phyloP scores from a whole-genome alignment of 2,113 vertebrate species.

The Coregonus clupeaformis region DNA sequence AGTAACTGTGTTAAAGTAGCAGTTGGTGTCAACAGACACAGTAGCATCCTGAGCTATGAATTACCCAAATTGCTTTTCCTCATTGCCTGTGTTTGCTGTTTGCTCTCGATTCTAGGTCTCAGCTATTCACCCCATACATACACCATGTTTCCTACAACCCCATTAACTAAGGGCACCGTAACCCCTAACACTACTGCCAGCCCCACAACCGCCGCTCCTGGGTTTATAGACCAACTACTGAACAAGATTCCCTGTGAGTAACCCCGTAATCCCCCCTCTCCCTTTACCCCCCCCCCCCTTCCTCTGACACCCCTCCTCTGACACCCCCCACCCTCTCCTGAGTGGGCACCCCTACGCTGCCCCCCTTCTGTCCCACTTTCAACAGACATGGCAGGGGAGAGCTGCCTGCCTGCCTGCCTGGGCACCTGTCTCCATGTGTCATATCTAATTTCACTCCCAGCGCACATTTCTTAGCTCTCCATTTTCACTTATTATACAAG shows the following conservation, averaged over 20 bases:
- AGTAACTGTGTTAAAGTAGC: too few relatives aligned
- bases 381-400: conserved; percentile 5
- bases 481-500: conserved; percentile 39
- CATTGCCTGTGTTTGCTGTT: neutral
- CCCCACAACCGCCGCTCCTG: neutral
- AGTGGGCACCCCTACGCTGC: neutral
- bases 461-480: conserved; percentile 57
- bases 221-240: conserved; percentile 59
- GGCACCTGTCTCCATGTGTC: conserved; percentile 42
- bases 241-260: conserved; percentile 79
- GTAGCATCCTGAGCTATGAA: neutral
- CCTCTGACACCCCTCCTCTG: neutral
- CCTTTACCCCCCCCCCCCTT: neutral
- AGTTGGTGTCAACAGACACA: neutral
- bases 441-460: conserved; percentile 50
- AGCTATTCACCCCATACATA: neutral
- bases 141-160: conserved; percentile 24
- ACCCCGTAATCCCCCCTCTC: neutral
- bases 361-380: neutral
- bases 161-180: neutral
- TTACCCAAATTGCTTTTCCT: neutral
- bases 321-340: neutral
- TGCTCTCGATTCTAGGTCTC: conserved; percentile 19
- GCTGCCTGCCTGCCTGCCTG: neutral
- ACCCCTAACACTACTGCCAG: conserved; percentile 13